A percentile compares a stretch with the other conserved stretches of the same genome.
phyloP scores from a whole-genome alignment of 2,113 vertebrate species.

The Caranx ignobilis region DNA sequence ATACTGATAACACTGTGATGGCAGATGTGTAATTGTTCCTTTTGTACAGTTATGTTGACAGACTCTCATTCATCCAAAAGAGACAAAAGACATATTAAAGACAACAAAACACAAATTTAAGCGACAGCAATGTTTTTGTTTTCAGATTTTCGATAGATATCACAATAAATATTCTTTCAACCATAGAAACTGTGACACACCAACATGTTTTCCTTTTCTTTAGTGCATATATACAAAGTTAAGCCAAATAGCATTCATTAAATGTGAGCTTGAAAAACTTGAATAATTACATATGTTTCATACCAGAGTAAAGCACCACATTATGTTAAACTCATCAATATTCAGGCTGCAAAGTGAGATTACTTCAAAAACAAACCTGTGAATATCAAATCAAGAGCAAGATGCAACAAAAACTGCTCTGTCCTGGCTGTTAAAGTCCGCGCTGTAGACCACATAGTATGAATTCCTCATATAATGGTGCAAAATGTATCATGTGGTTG shows the following conservation, averaged over 20 bases:
- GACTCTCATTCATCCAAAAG: no score
- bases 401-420: background rate
- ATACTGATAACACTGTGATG: no score
- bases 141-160: no score
- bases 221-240: background rate
- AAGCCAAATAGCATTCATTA: background rate
- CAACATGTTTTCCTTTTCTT: background rate
- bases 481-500: background rate
- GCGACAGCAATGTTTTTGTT: no score
- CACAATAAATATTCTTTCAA: no score
- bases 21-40: no score
- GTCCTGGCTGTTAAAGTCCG: background rate
- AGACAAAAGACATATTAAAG: no score
- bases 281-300: background rate
- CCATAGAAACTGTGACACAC: no score
- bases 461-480: conserved; percentile 12
- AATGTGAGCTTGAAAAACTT: background rate
- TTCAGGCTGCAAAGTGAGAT: background rate
- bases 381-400: background rate
- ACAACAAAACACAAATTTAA: no score
- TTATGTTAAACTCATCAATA: no score
- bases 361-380: background rate
- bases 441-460: background rate
- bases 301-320: background rate
- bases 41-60: no score